These are phyloP conservation scores for Linnaemya vulpina DNA, from an alignment of 2,888 invertebrate species.

Conservation along the genomic window DNA sequence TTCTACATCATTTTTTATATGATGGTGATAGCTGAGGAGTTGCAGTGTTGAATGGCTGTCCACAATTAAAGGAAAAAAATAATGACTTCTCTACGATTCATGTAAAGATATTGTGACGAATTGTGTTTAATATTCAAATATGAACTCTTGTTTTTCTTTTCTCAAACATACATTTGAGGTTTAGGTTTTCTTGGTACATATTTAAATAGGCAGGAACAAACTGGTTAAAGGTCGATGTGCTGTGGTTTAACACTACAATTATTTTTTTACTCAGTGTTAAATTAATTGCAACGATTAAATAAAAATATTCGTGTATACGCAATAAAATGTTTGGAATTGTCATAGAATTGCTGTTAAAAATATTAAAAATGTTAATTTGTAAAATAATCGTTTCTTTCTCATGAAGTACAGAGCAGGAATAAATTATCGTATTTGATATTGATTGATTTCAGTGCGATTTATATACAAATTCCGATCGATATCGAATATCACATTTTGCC, in stretches of 20 bases:
- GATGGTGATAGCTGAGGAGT: constrained; percentile 56
- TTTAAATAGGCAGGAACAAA: not conserved
- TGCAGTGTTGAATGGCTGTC: constrained; percentile 36
- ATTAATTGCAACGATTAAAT: constrained; percentile 13
- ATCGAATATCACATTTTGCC: too few relatives aligned
- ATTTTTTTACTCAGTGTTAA: not conserved
- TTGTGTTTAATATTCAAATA: constrained; percentile 41
- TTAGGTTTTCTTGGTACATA: constrained; percentile 19
- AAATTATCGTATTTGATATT: too few relatives aligned
- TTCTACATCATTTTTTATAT: constrained; percentile 34
- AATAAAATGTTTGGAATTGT: not conserved
- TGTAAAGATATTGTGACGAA: constrained; percentile 32
- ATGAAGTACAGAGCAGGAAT: not conserved
- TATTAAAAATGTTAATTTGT: too few relatives aligned
- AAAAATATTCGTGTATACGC: not conserved
- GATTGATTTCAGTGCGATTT: too few relatives aligned
- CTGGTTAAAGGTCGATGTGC: constrained; percentile 35
- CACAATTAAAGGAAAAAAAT: constrained; percentile 34
- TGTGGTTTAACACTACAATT: not conserved
- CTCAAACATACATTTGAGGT: constrained; percentile 30
- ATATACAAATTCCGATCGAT: too few relatives aligned
- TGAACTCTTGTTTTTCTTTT: constrained; percentile 32
- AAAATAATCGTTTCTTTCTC: too few relatives aligned
- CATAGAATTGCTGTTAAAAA: too few relatives aligned
- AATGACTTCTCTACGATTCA: constrained; percentile 51